Base-by-base conservation (phyloP, 2,113 vertebrate species). In the Mandrillus leucophaeus region DNA sequence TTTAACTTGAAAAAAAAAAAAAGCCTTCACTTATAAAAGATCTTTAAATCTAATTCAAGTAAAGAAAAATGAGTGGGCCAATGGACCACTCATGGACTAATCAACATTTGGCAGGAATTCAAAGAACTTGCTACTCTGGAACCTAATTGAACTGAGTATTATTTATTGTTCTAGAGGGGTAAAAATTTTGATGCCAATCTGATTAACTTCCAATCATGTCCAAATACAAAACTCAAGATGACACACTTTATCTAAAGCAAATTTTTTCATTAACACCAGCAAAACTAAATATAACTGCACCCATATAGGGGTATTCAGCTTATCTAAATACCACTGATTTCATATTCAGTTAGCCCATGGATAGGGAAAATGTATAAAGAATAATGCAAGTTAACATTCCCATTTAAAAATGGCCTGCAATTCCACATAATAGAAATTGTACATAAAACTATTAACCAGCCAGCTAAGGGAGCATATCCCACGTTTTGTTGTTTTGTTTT, bases 101-200 rank as follows among this genome's bases (percentile, higher is more conserved):
- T 79, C 70, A 68, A 92, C 50, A 97, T 79, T 87, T 87, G 80
- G 88, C 50, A 94, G 43, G 32, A 95, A 95, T 87, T 88, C 93
- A 88, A 95, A 97, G 45, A 93, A 57, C 2, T 13, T 92, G 64
- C 32, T 18, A 93, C 43, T 90, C n/a, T 55, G 16, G 25, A 38
- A 94, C 7, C 73, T 89, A 95, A 88, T 1, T 79, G 27, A 96
- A 93, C 38, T 43, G 38, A 91, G 6, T 38, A 73, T 27, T 96
- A 48, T 18, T 32, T 80, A 75, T 38, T 82, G 43, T 45, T 93
- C 23, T 35, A 16, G 3, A 6, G 35, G 6, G 2, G 0, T 9
- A 32, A 9, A 27, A 16, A 5, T 70, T 83, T 48, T 50, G 43
- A 78, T 78, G 55, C 13, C 59, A 86, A 92, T 48, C 8, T 48